Conservation (phyloP, 92 coral and sea anemone genomes). For the Epizoanthus scotinus region DNA sequence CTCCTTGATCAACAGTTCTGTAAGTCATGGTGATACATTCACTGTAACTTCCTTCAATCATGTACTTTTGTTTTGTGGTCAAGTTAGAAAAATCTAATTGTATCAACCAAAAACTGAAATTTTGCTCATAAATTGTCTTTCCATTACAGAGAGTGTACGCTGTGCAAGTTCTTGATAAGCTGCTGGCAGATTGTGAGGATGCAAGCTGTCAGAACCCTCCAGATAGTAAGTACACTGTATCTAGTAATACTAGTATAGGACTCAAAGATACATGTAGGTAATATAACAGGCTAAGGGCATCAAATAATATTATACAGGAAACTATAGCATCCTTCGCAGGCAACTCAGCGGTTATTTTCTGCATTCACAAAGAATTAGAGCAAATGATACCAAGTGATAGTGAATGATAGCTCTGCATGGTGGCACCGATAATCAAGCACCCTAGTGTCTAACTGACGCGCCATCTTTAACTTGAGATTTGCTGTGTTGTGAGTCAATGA, state of each 20-base stretch:
- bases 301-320: no score
- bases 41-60: no score
- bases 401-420: no score
- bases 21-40: slow-evolving; percentile 10
- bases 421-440: no score
- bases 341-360: no score
- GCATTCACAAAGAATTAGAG: no score
- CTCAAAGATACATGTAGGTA: not conserved
- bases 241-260: not conserved
- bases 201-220: not conserved
- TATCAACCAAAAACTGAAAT: not conserved
- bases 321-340: no score
- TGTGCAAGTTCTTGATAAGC: slow-evolving; percentile 6
- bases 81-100: not conserved
- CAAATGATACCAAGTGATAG: no score
- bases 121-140: not conserved
- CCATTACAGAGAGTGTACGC: not conserved
- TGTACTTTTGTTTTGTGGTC: not conserved
- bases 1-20: slow-evolving; percentile 18
- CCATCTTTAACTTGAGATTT: no score
- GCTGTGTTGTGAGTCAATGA: no score
- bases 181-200: not conserved
- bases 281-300: no score
- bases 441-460: no score
- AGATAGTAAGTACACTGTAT: slow-evolving; percentile 4